Evolutionary conservation across 1,140 invertebrate genomes (phyloP), one percentile per base, ranked within the genome.

Genomic region (Bathynomus jamesi): DNA sequence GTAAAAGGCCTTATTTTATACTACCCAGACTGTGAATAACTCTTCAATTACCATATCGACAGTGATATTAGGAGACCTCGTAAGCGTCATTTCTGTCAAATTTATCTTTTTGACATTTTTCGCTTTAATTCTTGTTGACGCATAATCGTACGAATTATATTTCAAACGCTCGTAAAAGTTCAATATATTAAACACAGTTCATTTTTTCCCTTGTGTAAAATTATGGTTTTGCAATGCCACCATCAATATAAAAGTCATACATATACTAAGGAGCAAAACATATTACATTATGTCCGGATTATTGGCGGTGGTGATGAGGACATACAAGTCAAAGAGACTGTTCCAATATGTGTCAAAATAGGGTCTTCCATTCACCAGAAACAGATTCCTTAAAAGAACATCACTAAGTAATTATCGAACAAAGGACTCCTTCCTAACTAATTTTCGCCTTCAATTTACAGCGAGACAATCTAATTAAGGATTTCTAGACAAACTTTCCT

Each of bases 291-390:
- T 79, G 80, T 86, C 85, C 29, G 85, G 85, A 76, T 84, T 83
- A 78, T 86, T 86, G 10, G 85, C 83, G 32, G 85, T 85, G 17
- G 85, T 86, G 8, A 86, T 84, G 10, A 86, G 77, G n/a, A 86
- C 83, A 79, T 86, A 86, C 8, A 86, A 77, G 65, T 84, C 81
- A 81, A 84, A 86, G 17, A 85, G 78, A 74, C 80, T 81, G 65
- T 86, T 85, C 70, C 79, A 77, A 72, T 84, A 85, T 30, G 78
- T 80, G 25, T 77, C 77, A 77, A 86, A 85, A 76, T 86, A 85
- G 11, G 79, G 78, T 10, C 72, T 73, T 8, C 83, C 83, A 79
- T 83, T 78, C 17, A 82, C 81, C 78, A 83, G 83, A 11, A 65
- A 70, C 24, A 80, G 32, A 27, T 69, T 62, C 60, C 78, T 80